These are phyloP conservation scores for Philypnodon macrostomus DNA, from an alignment of 2,797 vertebrate species.

Conservation along the genomic window DNA sequence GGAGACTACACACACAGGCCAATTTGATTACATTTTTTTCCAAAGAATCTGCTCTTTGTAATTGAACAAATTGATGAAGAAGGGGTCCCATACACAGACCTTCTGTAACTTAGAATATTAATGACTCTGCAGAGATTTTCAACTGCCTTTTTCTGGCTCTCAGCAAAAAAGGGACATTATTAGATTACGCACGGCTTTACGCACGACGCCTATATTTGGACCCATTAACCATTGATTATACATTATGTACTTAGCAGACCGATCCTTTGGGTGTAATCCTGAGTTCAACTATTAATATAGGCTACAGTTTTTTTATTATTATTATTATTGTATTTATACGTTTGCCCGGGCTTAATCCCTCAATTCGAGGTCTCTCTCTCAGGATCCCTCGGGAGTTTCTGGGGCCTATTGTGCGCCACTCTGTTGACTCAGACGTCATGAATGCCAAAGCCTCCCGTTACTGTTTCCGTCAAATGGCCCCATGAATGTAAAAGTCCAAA, in stretches of 20 bases:
- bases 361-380: slow-evolving; percentile 51
- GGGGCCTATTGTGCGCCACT: slow-evolving; percentile 61
- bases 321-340: too few relatives aligned
- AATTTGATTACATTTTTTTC: slow-evolving; percentile 26
- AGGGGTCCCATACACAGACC: slow-evolving; percentile 1
- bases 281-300: not conserved
- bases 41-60: slow-evolving; percentile 24
- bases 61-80: slow-evolving; percentile 25
- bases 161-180: slow-evolving; percentile 6
- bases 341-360: too few relatives aligned
- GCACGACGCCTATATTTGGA: not conserved
- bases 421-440: slow-evolving; percentile 76
- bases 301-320: too few relatives aligned
- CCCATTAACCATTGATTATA: slow-evolving; percentile 2
- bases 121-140: not conserved
- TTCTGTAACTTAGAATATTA: slow-evolving; percentile 6
- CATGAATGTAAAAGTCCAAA: slow-evolving; percentile 81
- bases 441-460: slow-evolving; percentile 75
- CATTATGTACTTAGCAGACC: not conserved
- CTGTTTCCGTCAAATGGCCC: slow-evolving; percentile 73
- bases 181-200: not conserved
- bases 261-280: not conserved
- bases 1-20: slow-evolving; percentile 6
- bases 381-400: slow-evolving; percentile 59
- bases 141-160: not conserved